phyloP scores from a whole-genome alignment of 30 jellyfish, hydroid and myxozoan genomes.

The Hydractinia symbiolongicarpus region DNA sequence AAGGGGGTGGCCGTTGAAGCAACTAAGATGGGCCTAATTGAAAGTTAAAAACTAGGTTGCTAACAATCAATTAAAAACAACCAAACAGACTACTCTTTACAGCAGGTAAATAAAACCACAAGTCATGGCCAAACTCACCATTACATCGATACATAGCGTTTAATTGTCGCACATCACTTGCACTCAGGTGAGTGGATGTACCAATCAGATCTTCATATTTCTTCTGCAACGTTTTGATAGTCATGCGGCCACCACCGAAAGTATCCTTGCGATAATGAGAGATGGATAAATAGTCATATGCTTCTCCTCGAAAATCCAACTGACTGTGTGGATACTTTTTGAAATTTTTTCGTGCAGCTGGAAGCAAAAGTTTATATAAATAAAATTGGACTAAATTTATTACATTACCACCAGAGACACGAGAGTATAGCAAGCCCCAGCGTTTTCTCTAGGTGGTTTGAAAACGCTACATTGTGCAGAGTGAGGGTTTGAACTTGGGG shows the following conservation, averaged over 20 bases:
- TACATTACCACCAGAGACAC: no score
- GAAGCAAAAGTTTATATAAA: not conserved
- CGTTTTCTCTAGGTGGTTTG: no score
- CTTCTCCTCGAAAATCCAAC: slow-evolving; percentile 38
- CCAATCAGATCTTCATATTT: slow-evolving; percentile 36
- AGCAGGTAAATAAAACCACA: no score
- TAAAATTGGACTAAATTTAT: not conserved
- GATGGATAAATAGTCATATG: slow-evolving; percentile 53
- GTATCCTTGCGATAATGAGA: slow-evolving; percentile 57
- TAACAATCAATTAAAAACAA: no score
- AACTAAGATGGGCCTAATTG: no score
- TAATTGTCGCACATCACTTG: slow-evolving; percentile 41
- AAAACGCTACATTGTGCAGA: no score
- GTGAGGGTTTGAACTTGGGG: no score
- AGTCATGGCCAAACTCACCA: not conserved
- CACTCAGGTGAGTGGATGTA: slow-evolving; percentile 39
- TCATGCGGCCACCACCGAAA: slow-evolving; percentile 51
- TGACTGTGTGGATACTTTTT: slow-evolving; percentile 38
- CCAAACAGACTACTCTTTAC: no score
- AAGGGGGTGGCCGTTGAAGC: no score
- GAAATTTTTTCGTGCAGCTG: slow-evolving; percentile 43
- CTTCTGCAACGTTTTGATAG: slow-evolving; percentile 38
- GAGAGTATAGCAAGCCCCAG: no score
- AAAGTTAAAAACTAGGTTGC: no score
- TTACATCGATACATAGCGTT: slow-evolving; percentile 37